These are phyloP conservation scores for Philaethria dido DNA, from an alignment of 2,888 invertebrate species.

Conservation along the genomic window DNA sequence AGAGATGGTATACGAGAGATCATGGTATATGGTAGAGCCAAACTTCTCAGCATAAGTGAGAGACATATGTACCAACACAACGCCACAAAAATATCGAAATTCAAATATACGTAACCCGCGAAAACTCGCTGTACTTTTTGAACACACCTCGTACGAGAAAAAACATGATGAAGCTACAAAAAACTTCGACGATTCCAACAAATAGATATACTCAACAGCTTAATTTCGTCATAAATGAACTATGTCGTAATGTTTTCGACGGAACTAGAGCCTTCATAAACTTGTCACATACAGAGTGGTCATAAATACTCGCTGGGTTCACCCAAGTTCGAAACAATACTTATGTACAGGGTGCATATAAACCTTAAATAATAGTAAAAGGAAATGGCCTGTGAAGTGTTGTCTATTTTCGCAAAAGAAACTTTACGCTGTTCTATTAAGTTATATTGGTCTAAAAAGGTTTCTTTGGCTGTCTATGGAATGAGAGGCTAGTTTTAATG, in stretches of 20 bases:
- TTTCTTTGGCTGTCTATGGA: not conserved
- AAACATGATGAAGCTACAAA: too few relatives aligned
- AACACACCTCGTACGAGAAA: too few relatives aligned
- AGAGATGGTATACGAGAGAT: too few relatives aligned
- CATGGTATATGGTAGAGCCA: too few relatives aligned
- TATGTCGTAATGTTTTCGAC: conserved; percentile 25
- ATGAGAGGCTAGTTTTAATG: not conserved
- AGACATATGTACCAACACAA: too few relatives aligned
- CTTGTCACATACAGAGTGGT: conserved; percentile 54
- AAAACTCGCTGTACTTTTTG: too few relatives aligned
- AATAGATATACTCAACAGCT: not conserved
- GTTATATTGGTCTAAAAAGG: not conserved
- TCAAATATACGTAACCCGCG: too few relatives aligned
- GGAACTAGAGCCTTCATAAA: conserved; percentile 49
- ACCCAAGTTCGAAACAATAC: conserved; percentile 39
- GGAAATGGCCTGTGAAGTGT: conserved; percentile 15
- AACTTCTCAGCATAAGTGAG: too few relatives aligned
- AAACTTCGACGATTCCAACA: too few relatives aligned
- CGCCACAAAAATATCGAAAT: too few relatives aligned
- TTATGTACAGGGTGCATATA: conserved; percentile 25
- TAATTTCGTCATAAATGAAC: conserved; percentile 11
- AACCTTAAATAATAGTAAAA: conserved; percentile 18
- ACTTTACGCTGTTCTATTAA: conserved; percentile 4
- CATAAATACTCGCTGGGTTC: conserved; percentile 54
- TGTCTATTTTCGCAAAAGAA: conserved; percentile 14